These are phyloP conservation scores for Collichthys lucidus DNA, from an alignment of 2,113 vertebrate species.

Conservation along the genomic window DNA sequence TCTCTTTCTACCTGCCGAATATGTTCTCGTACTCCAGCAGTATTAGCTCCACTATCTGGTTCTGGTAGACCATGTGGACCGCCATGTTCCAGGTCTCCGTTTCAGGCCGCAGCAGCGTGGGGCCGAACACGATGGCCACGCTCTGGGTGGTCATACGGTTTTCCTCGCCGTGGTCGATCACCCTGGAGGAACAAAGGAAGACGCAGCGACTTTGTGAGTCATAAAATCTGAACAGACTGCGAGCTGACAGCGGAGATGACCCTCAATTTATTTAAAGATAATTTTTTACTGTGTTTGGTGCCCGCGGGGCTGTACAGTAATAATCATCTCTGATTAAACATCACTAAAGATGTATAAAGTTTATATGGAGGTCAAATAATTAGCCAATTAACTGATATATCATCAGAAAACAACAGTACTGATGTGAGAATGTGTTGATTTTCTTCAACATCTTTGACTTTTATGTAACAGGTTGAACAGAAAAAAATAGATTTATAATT, in stretches of 20 bases:
- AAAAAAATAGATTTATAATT: neutral
- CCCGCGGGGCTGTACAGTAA: neutral
- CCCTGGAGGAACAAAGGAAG: slow-evolving; percentile 77
- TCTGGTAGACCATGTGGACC: slow-evolving; percentile 96
- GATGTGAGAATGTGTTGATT: neutral
- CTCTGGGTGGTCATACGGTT: slow-evolving; percentile 98
- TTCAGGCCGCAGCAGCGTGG: slow-evolving; percentile 94
- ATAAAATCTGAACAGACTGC: neutral
- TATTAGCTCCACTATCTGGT: slow-evolving; percentile 97
- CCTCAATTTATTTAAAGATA: neutral
- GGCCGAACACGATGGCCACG: slow-evolving; percentile 96
- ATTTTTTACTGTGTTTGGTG: neutral
- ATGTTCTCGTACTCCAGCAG: slow-evolving; percentile 91
- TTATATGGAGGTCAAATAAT: neutral
- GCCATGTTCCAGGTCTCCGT: slow-evolving; percentile 94
- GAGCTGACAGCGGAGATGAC: too few relatives aligned
- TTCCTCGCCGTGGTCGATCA: slow-evolving; percentile 92
- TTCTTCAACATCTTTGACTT: neutral
- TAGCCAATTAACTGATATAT: neutral
- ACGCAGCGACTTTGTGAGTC: too few relatives aligned
- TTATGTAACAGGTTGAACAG: neutral
- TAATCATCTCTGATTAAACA: neutral
- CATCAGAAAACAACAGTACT: neutral
- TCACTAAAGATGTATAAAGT: neutral
- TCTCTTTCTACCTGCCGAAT: slow-evolving; percentile 86